Evolutionary conservation across 2,797 vertebrate genomes (phyloP).

Genomic region (Jordanella pulchra): DNA sequence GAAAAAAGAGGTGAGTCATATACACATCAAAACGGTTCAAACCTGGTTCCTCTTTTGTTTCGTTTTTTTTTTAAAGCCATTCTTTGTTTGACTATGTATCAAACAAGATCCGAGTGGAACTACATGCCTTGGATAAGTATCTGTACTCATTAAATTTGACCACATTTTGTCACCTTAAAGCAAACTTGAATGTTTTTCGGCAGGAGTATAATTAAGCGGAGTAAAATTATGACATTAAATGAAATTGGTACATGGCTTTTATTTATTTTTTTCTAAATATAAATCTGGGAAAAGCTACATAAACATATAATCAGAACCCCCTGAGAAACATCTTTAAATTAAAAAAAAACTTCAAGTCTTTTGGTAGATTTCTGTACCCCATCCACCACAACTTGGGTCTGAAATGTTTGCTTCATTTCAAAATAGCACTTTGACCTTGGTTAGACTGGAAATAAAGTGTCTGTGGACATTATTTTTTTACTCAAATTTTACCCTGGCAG

Average conservation of each 20-base stretch:
- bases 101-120: conserved; percentile 30
- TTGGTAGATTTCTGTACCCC: not conserved
- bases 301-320: not conserved
- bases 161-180: not conserved
- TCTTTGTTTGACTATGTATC: conserved; percentile 53
- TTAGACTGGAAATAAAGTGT: not conserved
- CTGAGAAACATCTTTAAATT: not conserved
- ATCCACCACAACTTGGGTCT: not conserved
- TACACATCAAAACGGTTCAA: conserved; percentile 35
- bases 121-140: not conserved
- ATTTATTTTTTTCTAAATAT: not conserved
- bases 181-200: not conserved
- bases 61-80: conserved; percentile 42
- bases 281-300: not conserved
- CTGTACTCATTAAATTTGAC: not conserved
- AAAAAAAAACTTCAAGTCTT: not conserved
- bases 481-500: not conserved
- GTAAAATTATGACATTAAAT: not conserved
- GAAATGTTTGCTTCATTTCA: not conserved
- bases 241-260: not conserved
- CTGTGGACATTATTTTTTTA: not conserved
- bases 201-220: not conserved
- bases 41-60: conserved; percentile 47
- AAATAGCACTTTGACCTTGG: not conserved
- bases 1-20: conserved; percentile 44